Evolutionary conservation across 1,140 invertebrate genomes (phyloP), one percentile per base, ranked within the genome.

Genomic region (Drosophila littoralis): DNA sequence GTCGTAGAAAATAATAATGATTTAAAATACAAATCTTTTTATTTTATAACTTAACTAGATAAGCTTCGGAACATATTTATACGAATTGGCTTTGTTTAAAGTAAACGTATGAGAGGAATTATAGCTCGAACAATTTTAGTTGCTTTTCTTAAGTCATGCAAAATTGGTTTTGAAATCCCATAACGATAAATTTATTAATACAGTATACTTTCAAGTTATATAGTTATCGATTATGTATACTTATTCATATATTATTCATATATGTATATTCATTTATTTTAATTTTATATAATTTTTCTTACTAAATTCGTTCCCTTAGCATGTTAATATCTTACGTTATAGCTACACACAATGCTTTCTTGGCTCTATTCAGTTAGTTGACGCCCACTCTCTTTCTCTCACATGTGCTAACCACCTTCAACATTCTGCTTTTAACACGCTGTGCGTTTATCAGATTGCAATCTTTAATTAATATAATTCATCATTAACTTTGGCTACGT

Each of bases 401-500:
- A 54, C 59, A 13, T 63, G 7, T 10, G 13, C 13, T 7, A 45
- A 35, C 7, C 54, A 46, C 40, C 52, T 57, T 40, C 13, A n/a
- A 46, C 7, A 51, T 32, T 63, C 8, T 51, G 33, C 17, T 63
- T 63, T 28, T 17, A 40, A n/a, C 32, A 28, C 33, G 12, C 22
- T 50, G 63, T 61, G 54, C 40, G 50, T 54, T 54, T 68, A 69
- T 69, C 70, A 60, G 71, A 69, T 74, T 22, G 55, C 60, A 48
- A 69, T 61, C 50, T 46, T 61, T 69, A 74, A 74, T 74, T 35
- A 71, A 71, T 46, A 50, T 48, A 75, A 76, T 72, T 76, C 64
- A 46, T 40, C 58, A 60, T 59, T 67, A 67, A n/a, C 48, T 13
- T 6, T 33, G 40, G 60, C 48, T 38, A 64, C 43, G 72, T 71